A percentile compares a stretch with the other conserved stretches of the same genome.
phyloP scores from a whole-genome alignment of 2,797 vertebrate species.

The Balearica regulorum region DNA sequence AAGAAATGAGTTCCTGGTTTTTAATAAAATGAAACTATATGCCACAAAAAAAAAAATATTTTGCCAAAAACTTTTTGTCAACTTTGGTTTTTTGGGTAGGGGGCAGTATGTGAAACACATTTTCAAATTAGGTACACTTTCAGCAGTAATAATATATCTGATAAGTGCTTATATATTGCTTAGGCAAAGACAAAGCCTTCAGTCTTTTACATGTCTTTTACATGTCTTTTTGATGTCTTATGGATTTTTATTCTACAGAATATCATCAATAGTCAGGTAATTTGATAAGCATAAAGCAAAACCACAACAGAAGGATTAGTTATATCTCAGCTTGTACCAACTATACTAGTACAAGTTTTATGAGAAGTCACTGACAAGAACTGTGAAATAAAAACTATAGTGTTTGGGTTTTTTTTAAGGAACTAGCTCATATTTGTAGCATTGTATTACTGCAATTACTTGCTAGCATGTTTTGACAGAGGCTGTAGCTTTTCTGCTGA shows the following conservation, averaged over 20 bases:
- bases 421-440: not conserved
- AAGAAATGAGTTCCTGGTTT: not conserved
- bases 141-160: not conserved
- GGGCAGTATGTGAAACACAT: not conserved
- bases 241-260: not conserved
- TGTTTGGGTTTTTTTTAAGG: not conserved
- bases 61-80: not conserved
- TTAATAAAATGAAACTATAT: not conserved
- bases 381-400: not conserved
- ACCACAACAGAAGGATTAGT: not conserved
- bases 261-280: not conserved
- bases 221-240: fast-evolving
- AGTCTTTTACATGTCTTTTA: not conserved
- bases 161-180: not conserved
- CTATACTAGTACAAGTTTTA: not conserved
- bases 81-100: fast-evolving
- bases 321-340: not conserved
- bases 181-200: not conserved
- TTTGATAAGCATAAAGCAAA: not conserved
- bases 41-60: not conserved
- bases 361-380: not conserved
- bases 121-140: not conserved
- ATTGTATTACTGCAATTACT: not conserved
- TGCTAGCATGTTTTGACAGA: not conserved
- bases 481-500: not conserved